Evolutionary conservation across 2,797 vertebrate species (phyloP).

Genomic region (Hippopotamyrus pictus): DNA sequence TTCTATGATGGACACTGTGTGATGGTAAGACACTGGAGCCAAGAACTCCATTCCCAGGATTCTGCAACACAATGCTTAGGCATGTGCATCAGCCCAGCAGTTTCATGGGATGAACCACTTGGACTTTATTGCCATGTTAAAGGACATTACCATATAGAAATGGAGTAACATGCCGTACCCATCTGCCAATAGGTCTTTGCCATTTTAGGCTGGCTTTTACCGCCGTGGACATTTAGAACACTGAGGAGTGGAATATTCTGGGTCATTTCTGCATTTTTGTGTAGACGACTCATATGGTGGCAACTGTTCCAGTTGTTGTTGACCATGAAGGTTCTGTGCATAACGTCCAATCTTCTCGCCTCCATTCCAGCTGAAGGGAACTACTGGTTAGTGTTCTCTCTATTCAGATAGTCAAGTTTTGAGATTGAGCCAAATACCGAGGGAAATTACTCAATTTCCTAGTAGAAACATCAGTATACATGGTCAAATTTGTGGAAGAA

Average conservation of each 20-base stretch:
- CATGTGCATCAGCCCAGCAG: background rate
- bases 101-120: background rate
- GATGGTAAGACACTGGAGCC: background rate
- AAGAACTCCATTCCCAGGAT: background rate
- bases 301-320: background rate
- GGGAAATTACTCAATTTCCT: background rate
- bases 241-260: background rate
- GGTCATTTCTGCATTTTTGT: background rate
- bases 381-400: background rate
- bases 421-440: conserved; percentile 1
- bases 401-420: background rate
- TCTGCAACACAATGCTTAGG: background rate
- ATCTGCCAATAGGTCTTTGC: background rate
- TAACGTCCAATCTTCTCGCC: background rate
- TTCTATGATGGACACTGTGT: background rate
- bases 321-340: background rate
- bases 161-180: background rate
- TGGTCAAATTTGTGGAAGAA: background rate
- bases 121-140: background rate
- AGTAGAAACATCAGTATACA: background rate
- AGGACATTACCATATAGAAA: background rate
- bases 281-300: background rate
- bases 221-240: background rate
- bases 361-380: background rate
- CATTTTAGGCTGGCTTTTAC: background rate